phyloP scores from a whole-genome alignment of 2,888 invertebrate species.

The Cerceris ruficornis region DNA sequence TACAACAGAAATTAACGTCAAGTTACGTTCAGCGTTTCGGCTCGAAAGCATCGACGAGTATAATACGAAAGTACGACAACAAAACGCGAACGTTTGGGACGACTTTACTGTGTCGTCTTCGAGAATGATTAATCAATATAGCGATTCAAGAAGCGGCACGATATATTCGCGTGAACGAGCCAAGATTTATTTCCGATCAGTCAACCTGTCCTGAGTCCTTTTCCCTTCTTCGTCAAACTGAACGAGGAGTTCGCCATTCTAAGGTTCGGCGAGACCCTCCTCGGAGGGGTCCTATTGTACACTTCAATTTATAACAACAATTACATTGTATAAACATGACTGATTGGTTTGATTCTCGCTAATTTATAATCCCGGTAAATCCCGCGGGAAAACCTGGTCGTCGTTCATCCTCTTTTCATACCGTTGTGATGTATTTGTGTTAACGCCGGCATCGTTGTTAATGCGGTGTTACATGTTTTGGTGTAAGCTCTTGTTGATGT shows the following conservation, averaged over 20 bases:
- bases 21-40: no score
- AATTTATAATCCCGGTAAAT: background rate
- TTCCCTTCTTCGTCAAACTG: background rate
- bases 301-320: background rate
- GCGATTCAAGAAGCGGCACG: background rate
- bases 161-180: background rate
- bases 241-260: background rate
- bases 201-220: conserved; percentile 18
- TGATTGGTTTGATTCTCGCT: background rate
- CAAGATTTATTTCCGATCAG: conserved; percentile 15
- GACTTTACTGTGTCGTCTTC: conserved; percentile 13
- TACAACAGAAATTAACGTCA: no score
- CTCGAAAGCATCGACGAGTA: no score
- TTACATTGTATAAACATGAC: background rate
- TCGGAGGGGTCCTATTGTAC: background rate
- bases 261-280: conserved; percentile 6
- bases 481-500: no score
- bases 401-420: background rate
- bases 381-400: background rate
- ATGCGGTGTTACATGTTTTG: no score
- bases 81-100: background rate
- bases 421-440: background rate
- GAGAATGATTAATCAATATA: conserved; percentile 32
- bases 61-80: no score
- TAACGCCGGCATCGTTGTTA: no score